A percentile compares a stretch with the other conserved stretches of the same genome.
Evolutionary conservation across 2,888 invertebrate genomes (phyloP).

Genomic region (Zygogramma bicolorata): DNA sequence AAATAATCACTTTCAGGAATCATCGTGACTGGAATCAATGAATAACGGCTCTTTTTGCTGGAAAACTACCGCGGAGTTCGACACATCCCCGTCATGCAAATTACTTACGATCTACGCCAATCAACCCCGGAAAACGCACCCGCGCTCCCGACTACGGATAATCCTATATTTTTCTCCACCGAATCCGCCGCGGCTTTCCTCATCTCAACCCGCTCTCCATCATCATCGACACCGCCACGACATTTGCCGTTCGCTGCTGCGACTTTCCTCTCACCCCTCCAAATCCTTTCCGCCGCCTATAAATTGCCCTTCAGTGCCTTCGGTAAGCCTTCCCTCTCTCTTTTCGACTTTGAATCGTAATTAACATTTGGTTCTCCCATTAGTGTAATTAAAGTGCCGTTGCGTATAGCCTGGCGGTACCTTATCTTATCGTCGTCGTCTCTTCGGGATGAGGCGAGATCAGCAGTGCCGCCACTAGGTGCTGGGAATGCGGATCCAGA

Average conservation of each 20-base stretch:
- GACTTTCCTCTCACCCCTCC: slow-evolving; percentile 15
- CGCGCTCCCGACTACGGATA: background rate
- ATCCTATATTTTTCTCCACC: background rate
- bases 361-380: slow-evolving; percentile 82
- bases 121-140: background rate
- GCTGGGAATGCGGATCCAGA: background rate
- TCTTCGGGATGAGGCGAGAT: background rate
- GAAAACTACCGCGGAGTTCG: background rate
- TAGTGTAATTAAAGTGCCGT: slow-evolving; percentile 83
- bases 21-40: background rate
- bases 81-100: background rate
- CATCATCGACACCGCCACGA: slow-evolving; percentile 18
- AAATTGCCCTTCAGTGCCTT: slow-evolving; percentile 56
- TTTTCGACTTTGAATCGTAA: slow-evolving; percentile 78
- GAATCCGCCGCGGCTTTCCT: slow-evolving; percentile 2
- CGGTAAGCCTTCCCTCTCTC: slow-evolving; percentile 62
- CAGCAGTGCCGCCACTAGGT: background rate
- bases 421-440: slow-evolving; percentile 65
- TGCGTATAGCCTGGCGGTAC: slow-evolving; percentile 70
- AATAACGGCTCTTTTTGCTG: background rate
- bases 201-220: background rate
- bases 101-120: background rate
- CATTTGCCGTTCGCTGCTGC: slow-evolving; percentile 21
- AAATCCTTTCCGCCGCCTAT: slow-evolving; percentile 50
- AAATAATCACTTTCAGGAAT: background rate